phyloP scores from a whole-genome alignment of 2,888 invertebrate species.

The Mechanitis mazaeus region DNA sequence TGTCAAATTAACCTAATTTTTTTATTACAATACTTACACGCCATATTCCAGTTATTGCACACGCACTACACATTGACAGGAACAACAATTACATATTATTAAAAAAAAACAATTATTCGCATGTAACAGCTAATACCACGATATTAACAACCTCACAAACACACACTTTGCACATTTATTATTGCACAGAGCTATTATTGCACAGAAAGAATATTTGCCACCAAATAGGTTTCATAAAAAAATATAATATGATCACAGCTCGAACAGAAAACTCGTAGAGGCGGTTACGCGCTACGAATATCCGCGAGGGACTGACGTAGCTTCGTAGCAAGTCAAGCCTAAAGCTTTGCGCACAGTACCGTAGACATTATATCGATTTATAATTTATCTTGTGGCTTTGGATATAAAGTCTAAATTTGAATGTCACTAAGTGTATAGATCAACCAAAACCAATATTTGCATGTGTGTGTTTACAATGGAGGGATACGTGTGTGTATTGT shows the following conservation, averaged over 20 bases:
- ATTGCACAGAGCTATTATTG: background rate
- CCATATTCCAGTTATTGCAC: conserved; percentile 20
- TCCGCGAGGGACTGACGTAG: conserved; percentile 61
- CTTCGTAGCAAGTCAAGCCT: conserved; percentile 38
- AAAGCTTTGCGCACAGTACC: conserved; percentile 41
- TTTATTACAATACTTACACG: conserved; percentile 27
- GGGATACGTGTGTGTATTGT: conserved; percentile 11
- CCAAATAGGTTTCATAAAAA: conserved; percentile 47
- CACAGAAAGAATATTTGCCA: conserved; percentile 10
- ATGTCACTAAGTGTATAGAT: conserved; percentile 4
- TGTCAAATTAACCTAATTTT: conserved; percentile 14
- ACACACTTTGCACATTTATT: conserved; percentile 14
- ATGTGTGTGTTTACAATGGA: conserved; percentile 14
- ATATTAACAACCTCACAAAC: conserved; percentile 22
- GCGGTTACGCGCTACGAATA: conserved; percentile 39
- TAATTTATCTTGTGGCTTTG: background rate
- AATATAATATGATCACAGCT: conserved; percentile 37
- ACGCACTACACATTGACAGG: conserved; percentile 25
- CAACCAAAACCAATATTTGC: conserved; percentile 10
- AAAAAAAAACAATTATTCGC: conserved; percentile 25
- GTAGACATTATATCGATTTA: conserved; percentile 3
- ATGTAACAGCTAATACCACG: conserved; percentile 31
- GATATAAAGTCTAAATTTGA: conserved; percentile 7
- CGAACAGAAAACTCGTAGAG: conserved; percentile 34
- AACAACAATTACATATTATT: conserved; percentile 16